Base-by-base conservation (phyloP, 2,888 invertebrate species). In the Tachystola acroxantha region DNA sequence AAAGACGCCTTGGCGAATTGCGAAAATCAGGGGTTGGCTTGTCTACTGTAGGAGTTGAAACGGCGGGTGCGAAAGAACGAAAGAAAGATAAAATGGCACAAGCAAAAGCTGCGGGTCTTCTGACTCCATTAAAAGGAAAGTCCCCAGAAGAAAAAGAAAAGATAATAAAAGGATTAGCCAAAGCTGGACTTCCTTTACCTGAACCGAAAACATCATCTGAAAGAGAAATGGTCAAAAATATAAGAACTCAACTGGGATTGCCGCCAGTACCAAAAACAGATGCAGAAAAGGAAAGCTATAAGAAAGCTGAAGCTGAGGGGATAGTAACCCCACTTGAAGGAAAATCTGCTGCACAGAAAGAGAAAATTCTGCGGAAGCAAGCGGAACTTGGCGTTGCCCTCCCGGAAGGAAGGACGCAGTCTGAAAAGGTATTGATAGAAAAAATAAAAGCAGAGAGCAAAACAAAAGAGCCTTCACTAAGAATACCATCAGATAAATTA, bases 291-390 rank as follows among this genome's bases (percentile, higher is more conserved):
- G 45, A 46, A 34, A 52, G 54, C 39, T 37, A 52, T 39, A 32
- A 42, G 1, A 41, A 57, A 39, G 58, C 64, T 7, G 24, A 42
- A 7, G 47, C 44, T n/a, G 56, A 48, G n/a, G 62, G 51, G 1
- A 12, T 55, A 4, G 40, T 52, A 7, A 43, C 45, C 0, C 62
- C 64, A 1, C 26, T 64, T 14, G 57, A 59, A 50, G 62, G 62
- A 0, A 57, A 65, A 45, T 14, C 57, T 2, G 9, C 42, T 1
- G 20, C 41, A 3, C 32, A 63, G 16, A 65, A 59, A 36, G 55
- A 58, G 36, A 53, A 41, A 27, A 49, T 48, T 28, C 12, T 50
- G 0, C 48, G 37, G 36, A 38, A 39, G 5, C 19, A 47, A 24
- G 50, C 45, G 1, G 48, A 48, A 12, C 13, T 46, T 10, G 56